Conservation (phyloP, 2,797 vertebrate genomes). For the Enteromius fasciolatus region DNA sequence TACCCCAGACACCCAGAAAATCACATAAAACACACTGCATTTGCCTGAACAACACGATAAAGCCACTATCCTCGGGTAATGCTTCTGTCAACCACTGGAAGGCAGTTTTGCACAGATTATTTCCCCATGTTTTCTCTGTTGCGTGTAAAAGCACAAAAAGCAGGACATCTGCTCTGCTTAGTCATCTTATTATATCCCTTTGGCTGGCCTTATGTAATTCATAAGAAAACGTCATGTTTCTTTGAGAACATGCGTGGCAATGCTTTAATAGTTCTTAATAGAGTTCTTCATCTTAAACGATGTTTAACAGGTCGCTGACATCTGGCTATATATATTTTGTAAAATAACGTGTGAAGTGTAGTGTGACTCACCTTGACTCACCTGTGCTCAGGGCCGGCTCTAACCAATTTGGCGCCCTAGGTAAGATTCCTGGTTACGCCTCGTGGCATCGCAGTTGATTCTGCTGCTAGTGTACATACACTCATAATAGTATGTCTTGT, state of each 20-base stretch:
- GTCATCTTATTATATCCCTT: neutral
- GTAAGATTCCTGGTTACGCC: too few relatives aligned
- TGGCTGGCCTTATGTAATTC: slow-evolving; percentile 18
- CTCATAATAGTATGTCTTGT: too few relatives aligned
- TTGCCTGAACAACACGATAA: neutral
- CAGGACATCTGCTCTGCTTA: slow-evolving; percentile 16
- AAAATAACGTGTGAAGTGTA: neutral
- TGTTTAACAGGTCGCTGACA: neutral
- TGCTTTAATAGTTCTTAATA: neutral
- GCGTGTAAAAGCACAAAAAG: neutral
- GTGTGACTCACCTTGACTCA: neutral
- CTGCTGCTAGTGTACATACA: too few relatives aligned
- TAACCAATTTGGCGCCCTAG: too few relatives aligned
- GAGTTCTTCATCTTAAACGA: neutral
- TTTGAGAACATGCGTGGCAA: slow-evolving; percentile 8
- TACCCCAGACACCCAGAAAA: neutral
- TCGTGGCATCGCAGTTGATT: too few relatives aligned
- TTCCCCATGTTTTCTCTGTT: neutral
- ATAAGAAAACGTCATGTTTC: slow-evolving; percentile 12
- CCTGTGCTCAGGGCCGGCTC: too few relatives aligned
- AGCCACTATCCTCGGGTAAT: neutral
- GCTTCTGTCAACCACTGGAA: slow-evolving; percentile 36
- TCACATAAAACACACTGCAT: neutral
- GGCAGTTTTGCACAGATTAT: slow-evolving; percentile 6
- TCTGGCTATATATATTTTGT: neutral